Evolutionary conservation across 2,888 invertebrate genomes (phyloP).

Genomic region (Amblyjoppa fuscipennis): DNA sequence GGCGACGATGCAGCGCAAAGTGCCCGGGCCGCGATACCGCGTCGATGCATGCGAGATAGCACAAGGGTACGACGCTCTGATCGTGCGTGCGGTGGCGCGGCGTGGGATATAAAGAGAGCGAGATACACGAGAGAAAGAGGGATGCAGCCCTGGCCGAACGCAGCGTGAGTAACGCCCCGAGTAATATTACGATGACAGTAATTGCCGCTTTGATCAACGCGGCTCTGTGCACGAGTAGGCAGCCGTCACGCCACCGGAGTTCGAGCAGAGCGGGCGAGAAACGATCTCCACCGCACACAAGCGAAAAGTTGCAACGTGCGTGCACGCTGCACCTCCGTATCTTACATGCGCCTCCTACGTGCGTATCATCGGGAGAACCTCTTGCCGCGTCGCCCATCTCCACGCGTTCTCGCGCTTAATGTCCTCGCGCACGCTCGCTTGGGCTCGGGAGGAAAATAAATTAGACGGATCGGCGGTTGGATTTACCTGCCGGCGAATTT

Average conservation of each 20-base stretch:
- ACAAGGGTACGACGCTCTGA: not conserved
- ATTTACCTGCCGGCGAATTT: not conserved
- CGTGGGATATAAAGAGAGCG: constrained; percentile 49
- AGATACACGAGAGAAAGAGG: constrained; percentile 59
- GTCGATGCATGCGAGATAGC: constrained; percentile 2
- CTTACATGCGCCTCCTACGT: constrained; percentile 15
- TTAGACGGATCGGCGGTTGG: not conserved
- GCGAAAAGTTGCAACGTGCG: constrained; percentile 13
- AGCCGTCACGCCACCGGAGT: constrained; percentile 77
- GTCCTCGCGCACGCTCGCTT: constrained; percentile 25
- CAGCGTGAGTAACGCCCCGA: constrained; percentile 81
- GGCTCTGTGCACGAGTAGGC: constrained; percentile 78
- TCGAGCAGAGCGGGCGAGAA: constrained; percentile 62
- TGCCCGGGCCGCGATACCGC: not conserved
- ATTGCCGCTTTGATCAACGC: constrained; percentile 84
- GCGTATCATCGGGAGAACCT: not conserved
- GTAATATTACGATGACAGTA: constrained; percentile 84
- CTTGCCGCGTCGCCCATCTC: constrained; percentile 12
- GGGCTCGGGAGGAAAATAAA: not conserved
- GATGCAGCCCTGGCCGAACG: constrained; percentile 65
- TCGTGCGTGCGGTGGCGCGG: constrained; percentile 5
- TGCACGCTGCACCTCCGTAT: constrained; percentile 26
- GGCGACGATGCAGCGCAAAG: constrained; percentile 15
- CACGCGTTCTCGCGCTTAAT: constrained; percentile 14
- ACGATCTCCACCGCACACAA: constrained; percentile 21